Evolutionary conservation across 2,888 invertebrate genomes (phyloP).

Genomic region (Chaitophorus viminalis): DNA sequence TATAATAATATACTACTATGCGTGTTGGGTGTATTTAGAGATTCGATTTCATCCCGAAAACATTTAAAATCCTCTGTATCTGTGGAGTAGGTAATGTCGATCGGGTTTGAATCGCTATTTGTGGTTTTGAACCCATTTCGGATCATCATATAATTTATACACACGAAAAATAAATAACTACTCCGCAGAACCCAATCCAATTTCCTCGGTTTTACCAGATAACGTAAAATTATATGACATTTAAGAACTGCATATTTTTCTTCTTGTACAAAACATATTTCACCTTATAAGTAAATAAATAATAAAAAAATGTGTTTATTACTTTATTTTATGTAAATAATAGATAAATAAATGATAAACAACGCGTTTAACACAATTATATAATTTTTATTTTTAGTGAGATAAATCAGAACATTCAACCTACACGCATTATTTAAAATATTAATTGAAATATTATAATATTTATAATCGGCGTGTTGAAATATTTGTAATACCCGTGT

Average conservation of each 20-base stretch:
- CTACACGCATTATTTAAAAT: too few relatives aligned
- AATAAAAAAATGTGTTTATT: too few relatives aligned
- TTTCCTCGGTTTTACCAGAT: neutral
- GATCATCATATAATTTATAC: neutral
- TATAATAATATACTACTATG: neutral
- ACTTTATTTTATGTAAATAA: too few relatives aligned
- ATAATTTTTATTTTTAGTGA: too few relatives aligned
- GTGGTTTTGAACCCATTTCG: neutral
- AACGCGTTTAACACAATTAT: too few relatives aligned
- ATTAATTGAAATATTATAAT: too few relatives aligned
- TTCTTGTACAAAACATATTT: neutral
- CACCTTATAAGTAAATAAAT: neutral
- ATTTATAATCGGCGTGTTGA: too few relatives aligned
- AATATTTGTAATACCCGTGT: too few relatives aligned
- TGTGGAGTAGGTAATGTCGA: too few relatives aligned
- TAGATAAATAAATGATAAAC: too few relatives aligned
- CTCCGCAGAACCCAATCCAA: neutral
- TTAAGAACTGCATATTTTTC: neutral
- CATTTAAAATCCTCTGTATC: neutral
- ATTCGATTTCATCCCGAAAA: conserved; percentile 8
- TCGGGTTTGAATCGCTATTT: neutral
- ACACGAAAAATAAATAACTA: neutral
- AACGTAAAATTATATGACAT: neutral
- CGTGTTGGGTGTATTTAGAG: neutral
- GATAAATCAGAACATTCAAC: too few relatives aligned